A percentile compares a stretch with the other conserved stretches of the same genome.
These are phyloP conservation scores for Oligia strigilis DNA, from an alignment of 2,888 invertebrate genomes.

Conservation along the genomic window DNA sequence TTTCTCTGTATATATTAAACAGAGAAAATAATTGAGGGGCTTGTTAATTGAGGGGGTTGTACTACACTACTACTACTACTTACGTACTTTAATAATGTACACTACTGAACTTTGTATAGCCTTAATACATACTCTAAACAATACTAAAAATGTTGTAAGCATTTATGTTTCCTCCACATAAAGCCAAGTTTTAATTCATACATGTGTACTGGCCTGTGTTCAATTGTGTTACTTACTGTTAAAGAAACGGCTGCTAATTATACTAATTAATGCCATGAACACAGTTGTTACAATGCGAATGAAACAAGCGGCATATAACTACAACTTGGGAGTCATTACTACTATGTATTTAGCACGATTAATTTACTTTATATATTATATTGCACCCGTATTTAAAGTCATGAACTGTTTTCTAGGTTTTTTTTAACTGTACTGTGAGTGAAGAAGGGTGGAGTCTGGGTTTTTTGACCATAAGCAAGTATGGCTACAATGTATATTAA, in stretches of 20 bases:
- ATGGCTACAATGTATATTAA: neutral
- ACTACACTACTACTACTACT: too few relatives aligned
- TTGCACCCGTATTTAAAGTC: neutral
- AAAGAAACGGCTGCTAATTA: slow-evolving; percentile 40
- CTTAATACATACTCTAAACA: neutral
- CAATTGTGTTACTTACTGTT: slow-evolving; percentile 13
- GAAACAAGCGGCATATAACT: slow-evolving; percentile 1
- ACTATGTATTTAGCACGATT: neutral
- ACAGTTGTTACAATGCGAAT: neutral
- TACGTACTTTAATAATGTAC: neutral
- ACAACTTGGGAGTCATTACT: slow-evolving; percentile 6
- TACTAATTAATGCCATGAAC: slow-evolving; percentile 27
- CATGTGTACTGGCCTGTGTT: slow-evolving; percentile 2
- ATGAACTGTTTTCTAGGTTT: neutral
- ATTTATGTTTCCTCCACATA: slow-evolving; percentile 1
- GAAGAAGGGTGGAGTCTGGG: neutral
- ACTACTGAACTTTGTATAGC: neutral
- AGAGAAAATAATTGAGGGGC: too few relatives aligned
- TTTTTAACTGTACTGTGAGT: neutral
- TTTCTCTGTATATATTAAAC: too few relatives aligned
- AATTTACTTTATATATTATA: neutral
- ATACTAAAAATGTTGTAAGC: slow-evolving; percentile 10
- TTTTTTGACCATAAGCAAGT: neutral
- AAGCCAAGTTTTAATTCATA: slow-evolving; percentile 12
- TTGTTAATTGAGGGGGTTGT: too few relatives aligned